Percentiles rank a stretch among this genome's conserved stretches.
Evolutionary conservation across 2,113 vertebrate genomes (phyloP).

Genomic region (Alethe diademata): DNA sequence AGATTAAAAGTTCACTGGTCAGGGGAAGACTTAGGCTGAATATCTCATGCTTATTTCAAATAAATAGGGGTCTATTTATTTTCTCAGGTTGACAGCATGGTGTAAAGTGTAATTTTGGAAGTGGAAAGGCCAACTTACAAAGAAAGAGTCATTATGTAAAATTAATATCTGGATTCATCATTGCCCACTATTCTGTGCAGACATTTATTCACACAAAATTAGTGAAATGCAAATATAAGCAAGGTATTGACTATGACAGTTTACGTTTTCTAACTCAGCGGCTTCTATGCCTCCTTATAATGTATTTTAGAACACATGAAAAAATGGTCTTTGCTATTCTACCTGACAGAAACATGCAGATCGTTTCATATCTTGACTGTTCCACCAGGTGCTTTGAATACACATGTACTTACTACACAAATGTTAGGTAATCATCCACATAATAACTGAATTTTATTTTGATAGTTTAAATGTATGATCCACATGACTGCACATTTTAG

Average conservation of each 20-base stretch:
- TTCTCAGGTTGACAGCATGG: not conserved
- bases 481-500: not conserved
- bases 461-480: not conserved
- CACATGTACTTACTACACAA: accelerated
- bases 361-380: not conserved
- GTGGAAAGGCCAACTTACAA: not conserved
- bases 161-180: not conserved
- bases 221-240: not conserved
- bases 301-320: not conserved
- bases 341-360: not conserved
- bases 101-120: not conserved
- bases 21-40: not conserved
- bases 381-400: not conserved
- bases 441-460: not conserved
- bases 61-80: not conserved
- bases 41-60: not conserved
- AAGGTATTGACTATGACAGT: accelerated
- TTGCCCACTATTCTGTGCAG: not conserved
- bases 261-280: not conserved
- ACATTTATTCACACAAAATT: not conserved
- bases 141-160: not conserved
- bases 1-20: not conserved
- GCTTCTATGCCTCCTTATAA: not conserved
- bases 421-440: not conserved
- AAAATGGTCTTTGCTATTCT: not conserved